Conservation (phyloP, 1,140 invertebrate genomes). For the Drosophila azteca region DNA sequence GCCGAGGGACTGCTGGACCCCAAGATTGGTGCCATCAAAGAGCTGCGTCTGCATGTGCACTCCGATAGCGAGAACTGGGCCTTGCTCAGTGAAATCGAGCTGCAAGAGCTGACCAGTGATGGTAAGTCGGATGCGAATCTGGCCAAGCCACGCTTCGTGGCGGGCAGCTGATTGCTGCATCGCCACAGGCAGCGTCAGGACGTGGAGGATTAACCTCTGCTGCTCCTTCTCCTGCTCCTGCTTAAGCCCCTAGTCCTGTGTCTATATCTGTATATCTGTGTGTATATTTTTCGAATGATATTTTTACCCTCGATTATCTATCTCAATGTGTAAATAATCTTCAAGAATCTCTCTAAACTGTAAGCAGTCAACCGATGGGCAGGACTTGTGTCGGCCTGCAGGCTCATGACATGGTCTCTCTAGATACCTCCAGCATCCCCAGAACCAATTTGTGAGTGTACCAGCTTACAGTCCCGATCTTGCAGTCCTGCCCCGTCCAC, state of each 20-base stretch:
- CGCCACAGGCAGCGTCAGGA: slow-evolving; percentile 45
- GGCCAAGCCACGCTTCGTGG: slow-evolving; percentile 50
- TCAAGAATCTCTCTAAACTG: slow-evolving; percentile 26
- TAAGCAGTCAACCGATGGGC: slow-evolving; percentile 14
- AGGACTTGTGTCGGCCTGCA: slow-evolving; percentile 12
- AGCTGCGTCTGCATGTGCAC: slow-evolving; percentile 90
- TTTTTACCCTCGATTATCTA: slow-evolving; percentile 59
- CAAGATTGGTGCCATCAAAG: slow-evolving; percentile 88
- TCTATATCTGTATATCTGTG: slow-evolving; percentile 58
- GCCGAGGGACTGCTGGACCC: slow-evolving; percentile 89
- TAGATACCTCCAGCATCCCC: background rate
- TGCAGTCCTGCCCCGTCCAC: background rate
- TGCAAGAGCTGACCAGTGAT: slow-evolving; percentile 85
- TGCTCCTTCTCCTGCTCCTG: background rate
- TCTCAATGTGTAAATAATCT: slow-evolving; percentile 72
- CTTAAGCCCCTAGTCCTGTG: slow-evolving; percentile 16
- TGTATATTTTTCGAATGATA: slow-evolving; percentile 76
- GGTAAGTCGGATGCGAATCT: slow-evolving; percentile 53
- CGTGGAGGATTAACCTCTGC: slow-evolving; percentile 16
- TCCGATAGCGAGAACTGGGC: slow-evolving; percentile 94
- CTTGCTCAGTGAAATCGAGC: slow-evolving; percentile 91
- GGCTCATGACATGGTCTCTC: slow-evolving; percentile 1
- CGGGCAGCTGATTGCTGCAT: slow-evolving; percentile 78
- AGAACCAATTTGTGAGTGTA: slow-evolving; percentile 42
- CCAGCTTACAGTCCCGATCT: slow-evolving; percentile 1